Percentiles rank a stretch among this genome's conserved stretches.
These are phyloP conservation scores for Watsonalla binaria DNA, from an alignment of 2,888 invertebrate genomes.

Conservation along the genomic window DNA sequence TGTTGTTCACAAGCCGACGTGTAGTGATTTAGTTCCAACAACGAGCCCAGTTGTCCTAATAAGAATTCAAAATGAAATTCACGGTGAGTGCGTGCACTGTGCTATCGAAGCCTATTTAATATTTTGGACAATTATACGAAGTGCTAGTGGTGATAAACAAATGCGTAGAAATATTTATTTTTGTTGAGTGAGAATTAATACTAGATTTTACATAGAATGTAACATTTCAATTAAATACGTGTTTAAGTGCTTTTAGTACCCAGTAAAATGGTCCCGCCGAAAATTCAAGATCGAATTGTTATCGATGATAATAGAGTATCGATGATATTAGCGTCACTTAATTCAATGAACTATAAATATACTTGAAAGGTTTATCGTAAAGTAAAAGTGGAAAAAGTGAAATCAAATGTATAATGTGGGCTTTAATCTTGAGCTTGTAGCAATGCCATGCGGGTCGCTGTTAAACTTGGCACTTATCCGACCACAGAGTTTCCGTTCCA, in stretches of 20 bases:
- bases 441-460: constrained; percentile 62
- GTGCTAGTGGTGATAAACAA: constrained; percentile 12
- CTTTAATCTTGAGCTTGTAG: constrained; percentile 47
- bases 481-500: constrained; percentile 39
- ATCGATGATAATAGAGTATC: too few relatives aligned
- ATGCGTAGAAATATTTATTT: background rate
- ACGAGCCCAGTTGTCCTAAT: constrained; percentile 54
- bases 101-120: constrained; percentile 21
- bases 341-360: background rate
- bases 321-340: too few relatives aligned
- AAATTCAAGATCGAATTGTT: too few relatives aligned
- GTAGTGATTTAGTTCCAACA: constrained; percentile 68
- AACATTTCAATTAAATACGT: background rate
- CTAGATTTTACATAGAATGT: background rate
- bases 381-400: constrained; percentile 74
- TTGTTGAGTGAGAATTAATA: constrained; percentile 1
- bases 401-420: constrained; percentile 65
- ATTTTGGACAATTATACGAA: constrained; percentile 21
- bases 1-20: constrained; percentile 49
- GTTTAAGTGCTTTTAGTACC: background rate
- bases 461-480: constrained; percentile 37
- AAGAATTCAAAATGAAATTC: constrained; percentile 73
- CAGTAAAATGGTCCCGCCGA: too few relatives aligned
- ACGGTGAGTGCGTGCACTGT: constrained; percentile 70
- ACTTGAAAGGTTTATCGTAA: constrained; percentile 31